phyloP scores from a whole-genome alignment of 2,797 vertebrate species.

The Glossophaga mutica region DNA sequence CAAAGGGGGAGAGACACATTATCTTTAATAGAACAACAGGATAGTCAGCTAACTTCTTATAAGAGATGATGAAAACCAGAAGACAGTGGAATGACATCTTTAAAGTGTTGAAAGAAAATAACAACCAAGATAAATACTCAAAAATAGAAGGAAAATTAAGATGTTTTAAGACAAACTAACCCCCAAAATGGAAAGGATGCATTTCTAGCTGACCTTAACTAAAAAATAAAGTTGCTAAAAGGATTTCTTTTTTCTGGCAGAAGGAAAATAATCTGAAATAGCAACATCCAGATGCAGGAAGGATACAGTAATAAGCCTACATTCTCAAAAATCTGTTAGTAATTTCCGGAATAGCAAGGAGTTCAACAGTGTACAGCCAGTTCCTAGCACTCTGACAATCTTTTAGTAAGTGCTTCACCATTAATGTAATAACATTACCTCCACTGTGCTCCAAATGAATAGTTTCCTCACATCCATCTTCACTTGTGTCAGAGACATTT shows the following conservation, averaged over 20 bases:
- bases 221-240: neutral
- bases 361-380: neutral
- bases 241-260: neutral
- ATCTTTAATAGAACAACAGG: neutral
- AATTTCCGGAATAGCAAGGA: neutral
- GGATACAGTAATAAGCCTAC: neutral
- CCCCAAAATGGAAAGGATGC: neutral
- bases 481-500: neutral
- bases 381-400: neutral
- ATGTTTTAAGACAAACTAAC: neutral
- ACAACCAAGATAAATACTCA: neutral
- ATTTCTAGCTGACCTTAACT: neutral
- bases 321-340: neutral
- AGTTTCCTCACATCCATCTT: neutral
- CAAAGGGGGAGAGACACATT: fast-evolving
- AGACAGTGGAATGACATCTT: neutral
- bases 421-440: neutral
- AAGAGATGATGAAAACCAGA: neutral
- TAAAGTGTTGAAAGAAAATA: neutral
- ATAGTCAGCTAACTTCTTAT: neutral
- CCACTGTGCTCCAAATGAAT: neutral
- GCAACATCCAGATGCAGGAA: neutral
- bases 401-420: neutral
- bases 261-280: constrained; percentile 33
- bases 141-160: neutral